Evolutionary conservation across 2,797 vertebrate genomes (phyloP).

Genomic region (Myotis myotis): DNA sequence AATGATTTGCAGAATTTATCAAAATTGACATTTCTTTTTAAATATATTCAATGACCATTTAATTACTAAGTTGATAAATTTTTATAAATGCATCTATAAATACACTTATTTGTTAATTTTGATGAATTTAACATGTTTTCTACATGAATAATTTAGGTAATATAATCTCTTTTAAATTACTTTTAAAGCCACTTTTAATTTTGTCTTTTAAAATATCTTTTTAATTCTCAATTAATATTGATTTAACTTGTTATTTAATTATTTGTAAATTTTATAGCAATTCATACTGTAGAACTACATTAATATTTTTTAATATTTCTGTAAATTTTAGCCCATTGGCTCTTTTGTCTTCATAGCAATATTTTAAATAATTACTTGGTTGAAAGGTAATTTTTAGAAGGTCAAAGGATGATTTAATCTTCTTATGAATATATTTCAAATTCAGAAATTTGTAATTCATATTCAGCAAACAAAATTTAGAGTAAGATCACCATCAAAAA

Average conservation of each 20-base stretch:
- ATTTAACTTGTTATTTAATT: conserved; percentile 4
- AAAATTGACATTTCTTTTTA: not conserved
- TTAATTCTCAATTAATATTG: not conserved
- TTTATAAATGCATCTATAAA: conserved; percentile 1
- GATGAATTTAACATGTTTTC: not conserved
- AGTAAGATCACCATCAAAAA: not conserved
- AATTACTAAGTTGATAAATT: not conserved
- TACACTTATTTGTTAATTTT: not conserved
- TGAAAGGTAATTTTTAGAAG: conserved; percentile 3
- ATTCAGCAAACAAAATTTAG: not conserved
- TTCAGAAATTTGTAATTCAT: not conserved
- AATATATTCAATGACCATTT: not conserved
- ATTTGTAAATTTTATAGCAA: not conserved
- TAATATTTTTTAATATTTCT: conserved; percentile 7
- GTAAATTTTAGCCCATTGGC: not conserved
- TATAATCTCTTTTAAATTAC: not conserved
- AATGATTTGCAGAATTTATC: not conserved
- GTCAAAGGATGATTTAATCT: not conserved
- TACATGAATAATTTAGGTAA: not conserved
- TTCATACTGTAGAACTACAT: not conserved
- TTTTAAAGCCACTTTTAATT: not conserved
- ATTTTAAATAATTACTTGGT: not conserved
- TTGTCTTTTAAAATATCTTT: not conserved
- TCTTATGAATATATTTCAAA: not conserved
- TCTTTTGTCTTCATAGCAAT: not conserved